Evolutionary conservation across 2,113 vertebrate genomes (phyloP), one percentile per base, ranked within the genome.

Genomic region (Brienomyrus longianalis): DNA sequence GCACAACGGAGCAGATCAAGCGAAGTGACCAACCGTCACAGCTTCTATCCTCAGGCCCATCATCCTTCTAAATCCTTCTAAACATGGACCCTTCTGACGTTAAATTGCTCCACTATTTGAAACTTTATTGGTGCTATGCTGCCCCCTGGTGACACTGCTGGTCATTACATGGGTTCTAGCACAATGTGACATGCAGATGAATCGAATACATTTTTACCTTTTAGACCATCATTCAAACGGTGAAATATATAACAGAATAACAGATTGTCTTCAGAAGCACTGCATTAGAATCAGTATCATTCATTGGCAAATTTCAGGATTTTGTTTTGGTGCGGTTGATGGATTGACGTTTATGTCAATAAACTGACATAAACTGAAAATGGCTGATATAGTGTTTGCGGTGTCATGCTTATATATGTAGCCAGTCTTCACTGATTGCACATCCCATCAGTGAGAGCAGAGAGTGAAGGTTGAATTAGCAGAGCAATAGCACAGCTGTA

Each of bases 51-150:
- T 27, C n/a, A 31, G 62, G n/a, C 3, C 3, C 9, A 31, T 31
- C 3, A 70, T 31, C n/a, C 62, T 31, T 31, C 62, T 27, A 31
- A 70, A 70, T 31, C n/a, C 62, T 31, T 31, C 62, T 27, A 31
- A 70, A 31, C 62, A 27, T 11, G n/a, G n/a, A 70, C n/a, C 9
- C n/a, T 31, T 27, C 62, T 70, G n/a, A 1, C 52, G 19, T 21
- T 54, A 7, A 56, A 7, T 19, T 56, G 54, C 54, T 21, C 35
- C 6, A 35, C 10, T 87, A 51, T 15, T 87, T 87, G 31, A 9
- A 86, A 15, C 85, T 90, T 89, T 35, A 21, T 9, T 51, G 87
- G 90, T 51, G 51, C 77, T 92, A 66, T 91, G 83, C 91, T 91
- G 92, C 93, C 92, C 90, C 45, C 92, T 88, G 43, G 88, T 51